These are phyloP conservation scores for Sanderia malayensis DNA, from an alignment of 30 jellyfish, hydroid and myxozoan genomes.

Conservation along the genomic window DNA sequence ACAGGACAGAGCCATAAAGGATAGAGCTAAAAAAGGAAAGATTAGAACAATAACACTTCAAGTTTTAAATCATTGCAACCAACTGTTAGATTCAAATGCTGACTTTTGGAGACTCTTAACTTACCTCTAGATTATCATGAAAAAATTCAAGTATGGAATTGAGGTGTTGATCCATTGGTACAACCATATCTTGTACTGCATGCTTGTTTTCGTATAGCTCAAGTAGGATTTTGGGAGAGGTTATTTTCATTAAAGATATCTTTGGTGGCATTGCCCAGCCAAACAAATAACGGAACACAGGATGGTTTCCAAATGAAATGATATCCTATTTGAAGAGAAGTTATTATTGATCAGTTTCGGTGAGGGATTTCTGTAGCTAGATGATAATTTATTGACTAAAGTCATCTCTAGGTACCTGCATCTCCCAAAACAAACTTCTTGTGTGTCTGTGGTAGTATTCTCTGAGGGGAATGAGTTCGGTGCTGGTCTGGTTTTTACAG, in stretches of 20 bases:
- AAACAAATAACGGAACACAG: slow-evolving; percentile 49
- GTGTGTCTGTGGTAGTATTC: slow-evolving; percentile 67
- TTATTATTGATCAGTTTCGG: too few species aligned
- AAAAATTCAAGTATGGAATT: slow-evolving; percentile 29
- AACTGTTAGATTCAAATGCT: not conserved
- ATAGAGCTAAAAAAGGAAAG: slow-evolving; percentile 40
- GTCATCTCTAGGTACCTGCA: too few species aligned
- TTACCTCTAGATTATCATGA: slow-evolving; percentile 45
- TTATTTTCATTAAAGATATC: slow-evolving; percentile 50
- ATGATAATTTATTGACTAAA: too few species aligned
- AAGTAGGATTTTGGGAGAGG: slow-evolving; percentile 57
- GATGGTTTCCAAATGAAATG: slow-evolving; percentile 58
- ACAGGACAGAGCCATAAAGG: slow-evolving; percentile 72
- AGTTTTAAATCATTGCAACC: too few species aligned
- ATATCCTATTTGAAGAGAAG: too few species aligned
- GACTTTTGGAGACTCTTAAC: not conserved
- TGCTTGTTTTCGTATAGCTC: slow-evolving; percentile 58
- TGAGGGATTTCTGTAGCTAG: too few species aligned
- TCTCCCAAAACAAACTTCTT: slow-evolving; percentile 66
- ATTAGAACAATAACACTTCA: too few species aligned
- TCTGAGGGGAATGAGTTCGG: slow-evolving; percentile 54
- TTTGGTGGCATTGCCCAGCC: slow-evolving; percentile 82
- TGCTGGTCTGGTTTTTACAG: not conserved
- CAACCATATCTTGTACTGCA: slow-evolving; percentile 64
- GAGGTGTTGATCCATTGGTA: slow-evolving; percentile 34